Evolutionary conservation across 1,140 invertebrate genomes (phyloP).

Genomic region (Belonocnema kinseyi): DNA sequence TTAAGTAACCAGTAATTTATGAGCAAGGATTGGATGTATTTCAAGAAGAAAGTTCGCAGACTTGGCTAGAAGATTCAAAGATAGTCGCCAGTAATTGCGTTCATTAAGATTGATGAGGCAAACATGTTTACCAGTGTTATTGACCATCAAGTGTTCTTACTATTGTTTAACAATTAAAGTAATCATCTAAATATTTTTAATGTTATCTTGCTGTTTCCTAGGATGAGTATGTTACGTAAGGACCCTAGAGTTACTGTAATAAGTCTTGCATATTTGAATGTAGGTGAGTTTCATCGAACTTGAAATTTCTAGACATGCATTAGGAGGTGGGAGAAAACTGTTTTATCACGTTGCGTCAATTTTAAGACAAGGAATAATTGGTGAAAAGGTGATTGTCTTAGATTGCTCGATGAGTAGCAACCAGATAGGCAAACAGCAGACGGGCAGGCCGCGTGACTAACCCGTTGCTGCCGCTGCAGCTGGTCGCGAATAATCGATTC

Average conservation of each 20-base stretch:
- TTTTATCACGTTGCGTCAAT: conserved; percentile 42
- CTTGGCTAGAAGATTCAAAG: neutral
- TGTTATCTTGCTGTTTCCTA: neutral
- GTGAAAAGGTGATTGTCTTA: neutral
- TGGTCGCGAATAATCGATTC: conserved; percentile 70
- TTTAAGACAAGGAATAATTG: conserved; percentile 45
- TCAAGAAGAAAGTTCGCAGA: conserved; percentile 4
- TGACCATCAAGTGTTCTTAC: neutral
- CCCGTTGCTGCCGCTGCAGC: conserved; percentile 57
- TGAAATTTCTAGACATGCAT: conserved; percentile 34
- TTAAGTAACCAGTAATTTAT: neutral
- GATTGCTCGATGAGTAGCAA: conserved; percentile 20
- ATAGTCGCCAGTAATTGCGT: conserved; percentile 1
- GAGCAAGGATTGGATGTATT: neutral
- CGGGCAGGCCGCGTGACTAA: conserved; percentile 66
- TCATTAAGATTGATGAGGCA: conserved; percentile 3
- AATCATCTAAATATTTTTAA: neutral
- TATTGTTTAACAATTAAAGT: no score
- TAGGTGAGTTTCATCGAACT: neutral
- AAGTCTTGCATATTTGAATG: neutral
- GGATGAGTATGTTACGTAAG: neutral
- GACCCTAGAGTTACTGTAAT: conserved; percentile 11
- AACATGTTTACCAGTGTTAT: conserved; percentile 4
- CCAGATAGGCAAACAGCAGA: conserved; percentile 49
- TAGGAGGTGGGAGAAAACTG: conserved; percentile 21